Evolutionary conservation across 1,140 invertebrate species (phyloP).

Genomic region (Bicyclus anynana): DNA sequence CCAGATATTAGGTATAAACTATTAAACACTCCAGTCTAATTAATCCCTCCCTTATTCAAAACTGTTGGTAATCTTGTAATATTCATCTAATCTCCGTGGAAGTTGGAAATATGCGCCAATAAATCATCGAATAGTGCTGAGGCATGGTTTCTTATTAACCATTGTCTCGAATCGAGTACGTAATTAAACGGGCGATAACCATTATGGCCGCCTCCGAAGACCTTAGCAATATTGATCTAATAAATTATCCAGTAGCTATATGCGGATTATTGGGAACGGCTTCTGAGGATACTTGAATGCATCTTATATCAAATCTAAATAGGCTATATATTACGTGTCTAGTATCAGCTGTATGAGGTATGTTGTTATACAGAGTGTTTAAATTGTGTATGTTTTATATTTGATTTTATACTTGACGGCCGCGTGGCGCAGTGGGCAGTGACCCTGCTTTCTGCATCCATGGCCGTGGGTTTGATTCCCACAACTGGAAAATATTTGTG

Average conservation of each 20-base stretch:
- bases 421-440: too few relatives aligned
- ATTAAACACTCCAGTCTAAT: neutral
- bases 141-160: constrained; percentile 64
- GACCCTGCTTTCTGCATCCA: too few relatives aligned
- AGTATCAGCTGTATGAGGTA: too few relatives aligned
- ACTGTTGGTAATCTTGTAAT: constrained; percentile 42
- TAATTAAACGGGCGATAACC: constrained; percentile 67
- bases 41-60: constrained; percentile 27
- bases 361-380: too few relatives aligned
- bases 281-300: constrained; percentile 36
- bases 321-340: neutral
- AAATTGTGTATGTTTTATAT: too few relatives aligned
- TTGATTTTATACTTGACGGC: too few relatives aligned
- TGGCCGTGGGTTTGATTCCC: too few relatives aligned
- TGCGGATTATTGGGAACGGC: constrained; percentile 49
- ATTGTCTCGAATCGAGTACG: constrained; percentile 60
- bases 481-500: too few relatives aligned
- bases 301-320: constrained; percentile 1
- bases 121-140: constrained; percentile 60
- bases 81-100: constrained; percentile 49
- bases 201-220: constrained; percentile 53
- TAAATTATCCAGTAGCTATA: constrained; percentile 58
- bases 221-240: constrained; percentile 64
- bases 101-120: constrained; percentile 44
- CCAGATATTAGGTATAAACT: too few relatives aligned